These are phyloP conservation scores for Tichodroma muraria DNA, from an alignment of 2,113 vertebrate species.

Conservation along the genomic window DNA sequence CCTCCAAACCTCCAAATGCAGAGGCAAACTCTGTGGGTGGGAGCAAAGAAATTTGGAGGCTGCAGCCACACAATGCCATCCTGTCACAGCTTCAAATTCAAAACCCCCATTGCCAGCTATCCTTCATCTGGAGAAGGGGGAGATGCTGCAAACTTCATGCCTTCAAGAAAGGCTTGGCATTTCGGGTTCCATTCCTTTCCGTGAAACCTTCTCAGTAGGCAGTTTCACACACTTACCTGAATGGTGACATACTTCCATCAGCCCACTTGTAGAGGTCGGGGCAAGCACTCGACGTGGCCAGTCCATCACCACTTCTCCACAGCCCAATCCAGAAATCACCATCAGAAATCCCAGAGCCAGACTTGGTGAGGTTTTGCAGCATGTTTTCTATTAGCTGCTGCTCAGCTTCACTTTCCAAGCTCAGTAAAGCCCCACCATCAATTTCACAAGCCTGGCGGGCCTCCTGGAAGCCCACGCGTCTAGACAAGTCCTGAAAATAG, in stretches of 20 bases:
- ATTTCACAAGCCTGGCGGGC: slow-evolving; percentile 84
- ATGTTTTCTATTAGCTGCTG: slow-evolving; percentile 86
- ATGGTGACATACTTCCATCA: slow-evolving; percentile 79
- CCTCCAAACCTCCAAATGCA: not conserved
- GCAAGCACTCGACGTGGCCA: slow-evolving; percentile 74
- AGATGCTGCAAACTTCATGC: not conserved
- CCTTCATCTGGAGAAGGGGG: not conserved
- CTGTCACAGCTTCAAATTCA: not conserved
- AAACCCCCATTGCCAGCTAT: not conserved
- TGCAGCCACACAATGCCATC: not conserved
- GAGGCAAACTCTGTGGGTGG: not conserved
- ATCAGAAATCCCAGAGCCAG: slow-evolving; percentile 79
- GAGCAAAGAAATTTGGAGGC: not conserved
- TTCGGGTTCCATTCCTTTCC: not conserved
- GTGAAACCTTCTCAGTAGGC: not conserved
- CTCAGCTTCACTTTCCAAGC: slow-evolving; percentile 79
- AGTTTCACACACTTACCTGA: slow-evolving; percentile 71
- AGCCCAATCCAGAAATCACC: slow-evolving; percentile 98
- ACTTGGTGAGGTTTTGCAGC: slow-evolving; percentile 79
- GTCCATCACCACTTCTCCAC: slow-evolving; percentile 75
- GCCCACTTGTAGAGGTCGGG: slow-evolving; percentile 89
- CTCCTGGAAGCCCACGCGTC: slow-evolving; percentile 87
- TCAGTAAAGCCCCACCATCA: slow-evolving; percentile 83
- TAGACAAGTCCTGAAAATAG: slow-evolving; percentile 90
- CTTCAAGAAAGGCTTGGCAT: not conserved